Conservation (phyloP, 2,888 invertebrate genomes). For the Eupithecia centaureata region DNA sequence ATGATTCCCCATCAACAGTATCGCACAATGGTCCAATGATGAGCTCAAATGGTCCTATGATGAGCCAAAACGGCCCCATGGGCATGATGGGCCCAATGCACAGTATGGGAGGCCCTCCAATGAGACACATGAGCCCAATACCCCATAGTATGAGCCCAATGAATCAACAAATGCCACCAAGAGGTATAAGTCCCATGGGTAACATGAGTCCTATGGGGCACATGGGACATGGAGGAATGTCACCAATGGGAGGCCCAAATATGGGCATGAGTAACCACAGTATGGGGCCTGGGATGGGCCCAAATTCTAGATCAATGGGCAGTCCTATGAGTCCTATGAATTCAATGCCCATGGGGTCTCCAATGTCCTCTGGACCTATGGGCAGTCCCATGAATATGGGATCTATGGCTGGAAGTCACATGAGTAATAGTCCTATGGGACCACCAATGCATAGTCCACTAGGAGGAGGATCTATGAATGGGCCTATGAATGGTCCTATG, state of each 20-base stretch:
- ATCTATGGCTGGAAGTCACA: slow-evolving; percentile 85
- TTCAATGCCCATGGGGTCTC: slow-evolving; percentile 88
- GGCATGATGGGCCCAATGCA: slow-evolving; percentile 86
- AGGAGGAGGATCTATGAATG: slow-evolving; percentile 83
- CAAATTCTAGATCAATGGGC: slow-evolving; percentile 85
- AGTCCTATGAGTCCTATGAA: slow-evolving; percentile 91
- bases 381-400: slow-evolving; percentile 90
- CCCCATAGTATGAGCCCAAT: slow-evolving; percentile 85
- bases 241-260: slow-evolving; percentile 88
- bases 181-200: slow-evolving; percentile 87
- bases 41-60: slow-evolving; percentile 86
- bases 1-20: slow-evolving; percentile 91
- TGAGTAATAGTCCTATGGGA: slow-evolving; percentile 89
- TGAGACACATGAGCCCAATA: slow-evolving; percentile 87
- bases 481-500: slow-evolving; percentile 83
- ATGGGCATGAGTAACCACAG: slow-evolving; percentile 87
- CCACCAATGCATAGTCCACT: slow-evolving; percentile 90
- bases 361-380: slow-evolving; percentile 88
- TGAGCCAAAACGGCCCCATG: slow-evolving; percentile 88
- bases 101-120: slow-evolving; percentile 85
- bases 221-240: slow-evolving; percentile 84
- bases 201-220: slow-evolving; percentile 89
- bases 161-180: slow-evolving; percentile 86
- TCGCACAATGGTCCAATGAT: slow-evolving; percentile 85
- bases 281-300: slow-evolving; percentile 85